phyloP scores from a whole-genome alignment of 2,113 vertebrate species.

The Scytalopus superciliaris region DNA sequence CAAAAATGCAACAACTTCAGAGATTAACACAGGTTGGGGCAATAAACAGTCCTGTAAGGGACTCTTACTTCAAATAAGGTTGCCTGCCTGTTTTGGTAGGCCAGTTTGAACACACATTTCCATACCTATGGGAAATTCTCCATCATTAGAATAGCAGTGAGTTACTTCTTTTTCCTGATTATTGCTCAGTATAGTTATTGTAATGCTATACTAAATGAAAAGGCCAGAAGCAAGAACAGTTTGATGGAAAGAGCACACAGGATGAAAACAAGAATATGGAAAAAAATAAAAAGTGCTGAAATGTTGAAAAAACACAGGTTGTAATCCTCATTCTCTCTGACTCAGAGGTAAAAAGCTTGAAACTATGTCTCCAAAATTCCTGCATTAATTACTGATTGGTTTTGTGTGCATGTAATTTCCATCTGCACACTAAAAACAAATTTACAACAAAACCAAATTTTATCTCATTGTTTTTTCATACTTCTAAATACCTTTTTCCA shows the following conservation, averaged over 20 bases:
- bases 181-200: neutral
- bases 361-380: neutral
- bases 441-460: neutral
- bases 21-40: neutral
- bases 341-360: neutral
- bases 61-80: neutral
- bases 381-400: neutral
- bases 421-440: neutral
- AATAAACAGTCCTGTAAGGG: neutral
- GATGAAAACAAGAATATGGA: neutral
- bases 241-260: neutral
- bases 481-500: neutral
- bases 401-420: neutral
- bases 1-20: neutral
- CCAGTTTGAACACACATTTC: neutral
- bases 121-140: neutral
- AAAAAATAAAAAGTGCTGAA: neutral
- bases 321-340: neutral
- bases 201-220: neutral
- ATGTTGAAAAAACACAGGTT: accelerated
- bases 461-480: neutral
- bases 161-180: neutral
- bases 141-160: neutral
- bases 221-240: neutral
- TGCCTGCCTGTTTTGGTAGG: neutral